A percentile compares a stretch with the other conserved stretches of the same genome.
Evolutionary conservation across 2,797 vertebrate genomes (phyloP).

Genomic region (Delichon dasypus): DNA sequence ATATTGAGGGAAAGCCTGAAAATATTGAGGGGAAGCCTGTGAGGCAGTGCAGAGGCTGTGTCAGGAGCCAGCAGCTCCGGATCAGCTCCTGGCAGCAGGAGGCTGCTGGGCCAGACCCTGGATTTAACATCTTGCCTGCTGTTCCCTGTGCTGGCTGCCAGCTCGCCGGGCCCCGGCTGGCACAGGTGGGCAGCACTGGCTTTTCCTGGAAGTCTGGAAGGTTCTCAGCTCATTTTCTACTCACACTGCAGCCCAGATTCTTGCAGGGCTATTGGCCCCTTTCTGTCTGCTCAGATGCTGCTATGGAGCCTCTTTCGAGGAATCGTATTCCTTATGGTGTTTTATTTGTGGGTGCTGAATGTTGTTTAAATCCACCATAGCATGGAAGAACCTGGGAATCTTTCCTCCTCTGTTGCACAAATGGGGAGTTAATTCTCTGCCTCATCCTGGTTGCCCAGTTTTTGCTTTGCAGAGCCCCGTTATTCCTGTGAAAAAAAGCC

Average conservation of each 20-base stretch:
- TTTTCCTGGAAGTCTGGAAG: constrained; percentile 20
- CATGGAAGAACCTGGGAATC: background rate
- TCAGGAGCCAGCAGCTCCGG: background rate
- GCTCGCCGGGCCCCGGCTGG: background rate
- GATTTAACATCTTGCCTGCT: background rate
- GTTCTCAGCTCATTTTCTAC: background rate
- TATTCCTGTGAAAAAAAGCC: background rate
- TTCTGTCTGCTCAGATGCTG: background rate
- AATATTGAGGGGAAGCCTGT: background rate
- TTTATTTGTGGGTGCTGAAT: background rate
- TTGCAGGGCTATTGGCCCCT: background rate
- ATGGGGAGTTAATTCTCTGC: background rate
- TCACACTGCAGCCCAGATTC: background rate
- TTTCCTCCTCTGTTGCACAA: background rate
- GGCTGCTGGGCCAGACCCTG: background rate
- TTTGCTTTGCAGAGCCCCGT: background rate
- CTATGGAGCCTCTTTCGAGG: background rate
- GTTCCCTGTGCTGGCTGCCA: background rate
- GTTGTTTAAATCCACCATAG: background rate
- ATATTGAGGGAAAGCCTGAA: background rate
- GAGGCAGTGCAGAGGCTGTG: background rate
- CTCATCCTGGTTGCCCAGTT: background rate
- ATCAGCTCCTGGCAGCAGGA: background rate
- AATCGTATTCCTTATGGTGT: background rate
- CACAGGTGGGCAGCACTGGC: background rate